Evolutionary conservation across 37 sponge, comb jelly and placozoan species (phyloP).

Genomic region (Hexactinellida sp.): DNA sequence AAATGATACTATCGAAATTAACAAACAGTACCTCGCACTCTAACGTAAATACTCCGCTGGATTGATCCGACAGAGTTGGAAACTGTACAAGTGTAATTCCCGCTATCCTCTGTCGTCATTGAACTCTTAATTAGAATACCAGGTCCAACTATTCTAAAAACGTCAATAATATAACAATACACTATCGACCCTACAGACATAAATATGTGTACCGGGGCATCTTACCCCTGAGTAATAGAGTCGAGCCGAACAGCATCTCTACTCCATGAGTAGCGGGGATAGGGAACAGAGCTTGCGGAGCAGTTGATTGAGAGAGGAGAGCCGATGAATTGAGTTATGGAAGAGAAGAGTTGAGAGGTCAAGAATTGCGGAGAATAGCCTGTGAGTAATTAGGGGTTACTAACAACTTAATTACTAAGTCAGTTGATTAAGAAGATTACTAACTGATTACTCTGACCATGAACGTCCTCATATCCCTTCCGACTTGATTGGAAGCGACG

Average conservation of each 20-base stretch:
- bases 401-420: background rate
- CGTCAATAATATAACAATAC: too few species aligned
- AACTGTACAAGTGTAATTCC: slow-evolving; percentile 5
- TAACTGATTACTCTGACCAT: background rate
- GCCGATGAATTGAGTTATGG: background rate
- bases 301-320: slow-evolving; percentile 11
- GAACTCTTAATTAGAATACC: background rate
- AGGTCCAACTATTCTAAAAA: background rate
- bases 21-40: background rate
- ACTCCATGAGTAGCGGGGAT: background rate
- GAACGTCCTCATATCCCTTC: background rate
- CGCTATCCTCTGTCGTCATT: background rate
- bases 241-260: background rate
- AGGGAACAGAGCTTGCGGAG: background rate
- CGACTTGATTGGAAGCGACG: background rate
- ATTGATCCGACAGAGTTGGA: background rate
- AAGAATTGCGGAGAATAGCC: background rate
- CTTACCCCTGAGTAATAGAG: background rate
- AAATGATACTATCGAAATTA: background rate
- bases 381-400: background rate
- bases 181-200: too few species aligned
- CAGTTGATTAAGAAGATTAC: too few species aligned
- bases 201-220: too few species aligned
- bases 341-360: background rate
- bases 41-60: background rate